A percentile compares a stretch with the other conserved stretches of the same genome.
Evolutionary conservation across 2,113 vertebrate species (phyloP).

Genomic region (Formicarius rufipectus): DNA sequence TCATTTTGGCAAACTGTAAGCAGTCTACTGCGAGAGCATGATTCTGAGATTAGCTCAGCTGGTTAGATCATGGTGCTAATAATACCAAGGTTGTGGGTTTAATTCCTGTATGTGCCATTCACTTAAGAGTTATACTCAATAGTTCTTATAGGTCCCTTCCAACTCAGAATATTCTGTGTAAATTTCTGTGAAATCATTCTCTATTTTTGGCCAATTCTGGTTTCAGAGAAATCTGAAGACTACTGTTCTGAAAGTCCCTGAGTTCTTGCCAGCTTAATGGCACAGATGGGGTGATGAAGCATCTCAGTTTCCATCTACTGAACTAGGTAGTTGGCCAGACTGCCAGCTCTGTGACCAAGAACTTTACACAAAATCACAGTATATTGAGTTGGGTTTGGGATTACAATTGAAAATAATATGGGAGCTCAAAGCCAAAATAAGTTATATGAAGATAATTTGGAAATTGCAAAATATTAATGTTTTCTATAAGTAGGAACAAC

Average conservation of each 20-base stretch:
- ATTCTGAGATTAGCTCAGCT: neutral
- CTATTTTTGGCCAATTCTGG: neutral
- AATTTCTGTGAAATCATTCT: neutral
- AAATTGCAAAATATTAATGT: neutral
- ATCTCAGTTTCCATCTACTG: neutral
- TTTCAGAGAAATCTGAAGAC: neutral
- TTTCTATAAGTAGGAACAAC: neutral
- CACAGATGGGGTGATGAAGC: neutral
- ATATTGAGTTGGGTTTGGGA: neutral
- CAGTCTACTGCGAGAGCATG: neutral
- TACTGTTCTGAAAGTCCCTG: neutral
- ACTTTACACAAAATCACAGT: neutral
- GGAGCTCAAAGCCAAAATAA: neutral
- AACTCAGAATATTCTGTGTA: neutral
- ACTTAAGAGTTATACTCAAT: neutral
- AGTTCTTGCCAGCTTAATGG: neutral
- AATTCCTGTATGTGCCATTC: neutral
- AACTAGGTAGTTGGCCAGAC: neutral
- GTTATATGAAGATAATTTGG: neutral
- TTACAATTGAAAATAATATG: neutral
- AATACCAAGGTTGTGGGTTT: neutral
- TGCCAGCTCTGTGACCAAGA: neutral
- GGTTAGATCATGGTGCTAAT: neutral
- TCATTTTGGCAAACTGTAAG: neutral
- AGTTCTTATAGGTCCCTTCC: neutral